Percentiles rank a stretch among this genome's conserved stretches.
phyloP scores from a whole-genome alignment of 2,888 invertebrate genomes.

The Gastracanthus pulcherrimus region DNA sequence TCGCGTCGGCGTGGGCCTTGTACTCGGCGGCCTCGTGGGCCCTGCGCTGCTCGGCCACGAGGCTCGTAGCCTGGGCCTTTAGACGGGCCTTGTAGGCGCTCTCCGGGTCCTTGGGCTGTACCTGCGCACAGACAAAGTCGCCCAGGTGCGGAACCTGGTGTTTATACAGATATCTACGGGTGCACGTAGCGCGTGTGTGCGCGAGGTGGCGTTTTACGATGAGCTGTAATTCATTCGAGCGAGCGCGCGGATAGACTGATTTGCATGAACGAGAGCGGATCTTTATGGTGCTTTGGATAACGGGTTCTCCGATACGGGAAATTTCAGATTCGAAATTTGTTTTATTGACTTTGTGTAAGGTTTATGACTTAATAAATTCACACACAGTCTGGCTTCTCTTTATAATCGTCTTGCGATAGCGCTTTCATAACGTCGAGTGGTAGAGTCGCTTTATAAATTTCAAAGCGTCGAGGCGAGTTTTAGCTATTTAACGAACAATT shows the following conservation, averaged over 20 bases:
- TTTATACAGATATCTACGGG: not conserved
- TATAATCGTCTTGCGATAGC: too few species aligned
- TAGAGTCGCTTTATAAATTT: not conserved
- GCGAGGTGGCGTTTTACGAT: too few species aligned
- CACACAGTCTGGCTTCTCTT: too few species aligned
- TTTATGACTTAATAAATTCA: conserved; percentile 7
- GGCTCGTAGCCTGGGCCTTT: conserved; percentile 70
- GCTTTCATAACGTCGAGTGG: not conserved
- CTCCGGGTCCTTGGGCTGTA: conserved; percentile 70
- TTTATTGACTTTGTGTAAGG: conserved; percentile 3
- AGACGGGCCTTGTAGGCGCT: conserved; percentile 70
- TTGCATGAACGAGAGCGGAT: too few species aligned
- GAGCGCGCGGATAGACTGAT: too few species aligned
- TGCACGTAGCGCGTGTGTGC: not conserved
- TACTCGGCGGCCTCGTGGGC: conserved; percentile 73
- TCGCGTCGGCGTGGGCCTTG: conserved; percentile 75
- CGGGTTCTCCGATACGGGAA: not conserved
- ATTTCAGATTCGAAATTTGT: not conserved
- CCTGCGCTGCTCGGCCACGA: conserved; percentile 71
- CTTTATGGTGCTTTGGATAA: not conserved
- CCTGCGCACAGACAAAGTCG: too few species aligned
- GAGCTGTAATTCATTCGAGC: too few species aligned
- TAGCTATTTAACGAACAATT: too few species aligned
- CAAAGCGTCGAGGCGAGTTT: too few species aligned
- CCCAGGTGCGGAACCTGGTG: too few species aligned